Evolutionary conservation across 2,888 invertebrate species (phyloP).

Genomic region (Ennomos quercinarius): DNA sequence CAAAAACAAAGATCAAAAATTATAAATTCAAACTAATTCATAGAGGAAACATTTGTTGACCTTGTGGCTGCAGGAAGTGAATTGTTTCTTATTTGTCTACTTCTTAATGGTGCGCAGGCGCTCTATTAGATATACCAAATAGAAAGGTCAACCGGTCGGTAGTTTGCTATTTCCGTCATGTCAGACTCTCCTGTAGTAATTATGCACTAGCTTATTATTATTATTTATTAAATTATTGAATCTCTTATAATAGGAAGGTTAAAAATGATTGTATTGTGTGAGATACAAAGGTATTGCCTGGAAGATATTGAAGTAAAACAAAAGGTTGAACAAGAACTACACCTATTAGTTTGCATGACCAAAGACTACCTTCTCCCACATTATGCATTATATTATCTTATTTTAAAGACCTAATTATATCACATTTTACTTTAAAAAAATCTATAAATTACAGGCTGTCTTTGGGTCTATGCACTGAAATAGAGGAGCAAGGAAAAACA

Average conservation of each 20-base stretch:
- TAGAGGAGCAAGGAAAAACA: too few species aligned
- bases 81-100: slow-evolving; percentile 54
- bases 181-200: slow-evolving; percentile 26
- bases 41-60: slow-evolving; percentile 56
- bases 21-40: slow-evolving; percentile 54
- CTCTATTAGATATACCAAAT: slow-evolving; percentile 55
- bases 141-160: slow-evolving; percentile 60
- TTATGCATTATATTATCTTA: too few species aligned
- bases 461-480: too few species aligned
- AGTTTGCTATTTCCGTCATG: slow-evolving; percentile 57
- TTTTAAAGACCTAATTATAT: too few species aligned
- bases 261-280: background rate
- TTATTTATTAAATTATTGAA: too few species aligned
- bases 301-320: too few species aligned
- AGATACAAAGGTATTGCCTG: too few species aligned
- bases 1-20: slow-evolving; percentile 23
- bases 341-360: too few species aligned
- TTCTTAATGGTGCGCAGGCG: slow-evolving; percentile 37
- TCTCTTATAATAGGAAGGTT: background rate
- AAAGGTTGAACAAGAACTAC: too few species aligned
- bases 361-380: too few species aligned
- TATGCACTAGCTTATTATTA: background rate
- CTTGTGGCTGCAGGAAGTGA: slow-evolving; percentile 60
- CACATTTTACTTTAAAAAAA: too few species aligned
- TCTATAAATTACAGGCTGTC: too few species aligned